A percentile compares a stretch with the other conserved stretches of the same genome.
Conservation (phyloP, 2,797 vertebrate species). For the Mareca strepera region DNA sequence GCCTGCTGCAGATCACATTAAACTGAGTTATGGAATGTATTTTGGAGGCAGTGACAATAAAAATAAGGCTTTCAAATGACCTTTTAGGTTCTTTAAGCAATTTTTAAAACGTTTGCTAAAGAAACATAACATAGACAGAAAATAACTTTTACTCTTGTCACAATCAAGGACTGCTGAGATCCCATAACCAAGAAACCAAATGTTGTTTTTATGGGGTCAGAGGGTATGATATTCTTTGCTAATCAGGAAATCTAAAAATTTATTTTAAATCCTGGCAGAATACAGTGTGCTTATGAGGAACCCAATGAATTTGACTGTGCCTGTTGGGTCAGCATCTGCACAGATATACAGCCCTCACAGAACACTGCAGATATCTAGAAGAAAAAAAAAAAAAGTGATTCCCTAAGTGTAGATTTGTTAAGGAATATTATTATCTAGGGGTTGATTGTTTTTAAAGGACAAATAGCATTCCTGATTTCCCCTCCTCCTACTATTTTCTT, state of each 20-base stretch:
- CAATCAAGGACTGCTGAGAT: slow-evolving; percentile 51
- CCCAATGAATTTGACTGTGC: background rate
- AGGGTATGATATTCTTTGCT: slow-evolving; percentile 13
- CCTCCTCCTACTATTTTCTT: background rate
- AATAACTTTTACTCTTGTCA: slow-evolving; percentile 54
- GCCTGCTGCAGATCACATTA: slow-evolving; percentile 66
- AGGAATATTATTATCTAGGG: background rate
- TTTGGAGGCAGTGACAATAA: slow-evolving; percentile 74
- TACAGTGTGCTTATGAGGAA: background rate
- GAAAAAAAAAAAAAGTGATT: background rate
- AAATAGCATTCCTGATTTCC: background rate
- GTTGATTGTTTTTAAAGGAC: background rate
- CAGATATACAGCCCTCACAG: background rate
- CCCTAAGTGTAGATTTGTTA: background rate
- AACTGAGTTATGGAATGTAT: slow-evolving; percentile 74
- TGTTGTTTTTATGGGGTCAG: slow-evolving; percentile 44
- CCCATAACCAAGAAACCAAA: slow-evolving; percentile 43
- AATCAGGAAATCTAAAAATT: slow-evolving; percentile 22
- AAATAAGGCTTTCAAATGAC: slow-evolving; percentile 74
- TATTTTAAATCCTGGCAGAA: slow-evolving; percentile 14
- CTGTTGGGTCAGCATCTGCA: background rate
- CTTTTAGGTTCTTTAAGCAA: slow-evolving; percentile 65
- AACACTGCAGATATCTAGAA: background rate
- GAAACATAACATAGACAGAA: slow-evolving; percentile 65
- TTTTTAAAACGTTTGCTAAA: slow-evolving; percentile 67